Conservation (phyloP, 1,140 invertebrate species). For the Gryon sp. region DNA sequence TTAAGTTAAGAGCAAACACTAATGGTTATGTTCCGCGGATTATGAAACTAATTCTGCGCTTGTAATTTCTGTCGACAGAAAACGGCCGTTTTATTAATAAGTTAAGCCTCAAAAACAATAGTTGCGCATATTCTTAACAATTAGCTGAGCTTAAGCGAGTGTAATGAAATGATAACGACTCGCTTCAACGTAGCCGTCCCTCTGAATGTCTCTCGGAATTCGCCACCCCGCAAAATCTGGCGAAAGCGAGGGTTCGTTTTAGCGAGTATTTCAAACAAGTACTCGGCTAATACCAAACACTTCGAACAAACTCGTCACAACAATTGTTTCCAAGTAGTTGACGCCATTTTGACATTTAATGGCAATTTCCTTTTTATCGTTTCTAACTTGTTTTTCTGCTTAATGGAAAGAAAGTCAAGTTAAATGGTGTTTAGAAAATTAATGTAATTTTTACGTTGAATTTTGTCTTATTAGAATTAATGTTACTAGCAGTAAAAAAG, state of each 20-base stretch:
- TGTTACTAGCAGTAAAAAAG: too few relatives aligned
- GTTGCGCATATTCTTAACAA: constrained; percentile 71
- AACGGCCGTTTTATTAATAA: constrained; percentile 75
- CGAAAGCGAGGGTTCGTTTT: constrained; percentile 34
- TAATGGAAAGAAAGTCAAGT: too few relatives aligned
- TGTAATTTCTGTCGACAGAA: constrained; percentile 28
- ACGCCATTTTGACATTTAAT: constrained; percentile 50
- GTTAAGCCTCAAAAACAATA: constrained; percentile 71
- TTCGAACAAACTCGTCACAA: constrained; percentile 14
- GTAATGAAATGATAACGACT: constrained; percentile 74
- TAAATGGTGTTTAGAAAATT: too few relatives aligned
- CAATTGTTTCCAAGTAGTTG: constrained; percentile 56
- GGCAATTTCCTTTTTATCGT: constrained; percentile 36
- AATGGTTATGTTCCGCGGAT: constrained; percentile 44
- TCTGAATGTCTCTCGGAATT: constrained; percentile 43
- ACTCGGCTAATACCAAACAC: not conserved
- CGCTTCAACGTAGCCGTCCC: constrained; percentile 46
- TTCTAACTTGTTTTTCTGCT: too few relatives aligned
- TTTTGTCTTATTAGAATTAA: too few relatives aligned
- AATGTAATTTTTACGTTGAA: too few relatives aligned
- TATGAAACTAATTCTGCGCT: constrained; percentile 29
- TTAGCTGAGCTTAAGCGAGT: constrained; percentile 70
- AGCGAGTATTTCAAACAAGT: too few relatives aligned
- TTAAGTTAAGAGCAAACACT: constrained; percentile 40
- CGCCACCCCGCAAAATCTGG: constrained; percentile 44